These are phyloP conservation scores for Dipodomys stephensi DNA, from an alignment of 2,113 vertebrate species.

Conservation along the genomic window DNA sequence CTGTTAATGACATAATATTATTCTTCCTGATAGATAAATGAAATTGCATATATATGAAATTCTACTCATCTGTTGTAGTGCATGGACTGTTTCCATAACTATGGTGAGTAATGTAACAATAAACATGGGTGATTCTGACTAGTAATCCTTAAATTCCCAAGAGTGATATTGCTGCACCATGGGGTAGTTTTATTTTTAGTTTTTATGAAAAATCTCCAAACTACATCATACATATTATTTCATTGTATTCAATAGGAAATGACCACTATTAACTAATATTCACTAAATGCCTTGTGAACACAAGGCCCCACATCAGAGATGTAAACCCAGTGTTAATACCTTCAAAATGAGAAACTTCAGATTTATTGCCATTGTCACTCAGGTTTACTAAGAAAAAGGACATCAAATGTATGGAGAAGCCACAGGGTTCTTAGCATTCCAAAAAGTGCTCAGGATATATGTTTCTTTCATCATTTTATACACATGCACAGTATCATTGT, in stretches of 20 bases:
- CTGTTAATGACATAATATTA: no score
- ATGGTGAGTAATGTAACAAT: no score
- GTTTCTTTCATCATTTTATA: not conserved
- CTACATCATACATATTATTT: not conserved
- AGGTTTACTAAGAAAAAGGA: conserved; percentile 36
- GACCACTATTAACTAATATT: not conserved
- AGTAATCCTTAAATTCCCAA: no score
- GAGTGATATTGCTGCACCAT: no score
- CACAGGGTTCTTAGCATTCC: not conserved
- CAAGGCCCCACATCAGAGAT: not conserved
- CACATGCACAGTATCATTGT: conserved; percentile 55
- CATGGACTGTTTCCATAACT: not conserved
- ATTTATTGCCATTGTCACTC: not conserved
- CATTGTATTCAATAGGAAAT: not conserved
- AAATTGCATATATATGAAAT: no score
- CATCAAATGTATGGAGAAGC: not conserved
- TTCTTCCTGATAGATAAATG: no score
- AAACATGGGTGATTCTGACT: no score
- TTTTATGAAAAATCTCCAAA: no score
- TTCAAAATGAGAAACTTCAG: conserved; percentile 11
- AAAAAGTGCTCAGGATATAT: conserved; percentile 24
- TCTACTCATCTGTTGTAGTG: no score
- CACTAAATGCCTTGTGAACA: conserved; percentile 7
- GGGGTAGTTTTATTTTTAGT: no score
- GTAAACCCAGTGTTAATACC: not conserved